phyloP scores from a whole-genome alignment of 1,140 invertebrate genomes.

The Eupristina koningsbergeri region DNA sequence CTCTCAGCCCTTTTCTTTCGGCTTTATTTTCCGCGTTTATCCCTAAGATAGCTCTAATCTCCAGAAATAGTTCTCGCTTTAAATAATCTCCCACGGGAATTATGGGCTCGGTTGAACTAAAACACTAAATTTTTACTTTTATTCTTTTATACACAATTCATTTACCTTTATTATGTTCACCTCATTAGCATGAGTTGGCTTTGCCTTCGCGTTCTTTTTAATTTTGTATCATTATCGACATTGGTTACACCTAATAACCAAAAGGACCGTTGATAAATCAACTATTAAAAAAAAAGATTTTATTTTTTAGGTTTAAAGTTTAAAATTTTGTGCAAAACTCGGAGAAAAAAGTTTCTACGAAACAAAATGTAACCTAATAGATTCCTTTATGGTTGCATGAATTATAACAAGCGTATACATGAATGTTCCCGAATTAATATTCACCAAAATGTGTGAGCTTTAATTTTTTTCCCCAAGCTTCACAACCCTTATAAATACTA shows the following conservation, averaged over 20 bases:
- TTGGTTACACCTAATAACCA: too few species aligned
- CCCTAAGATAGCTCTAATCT: conserved; percentile 19
- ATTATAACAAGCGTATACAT: too few species aligned
- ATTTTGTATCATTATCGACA: not conserved
- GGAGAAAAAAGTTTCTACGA: too few species aligned
- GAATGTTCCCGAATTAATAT: too few species aligned
- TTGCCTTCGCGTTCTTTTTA: not conserved
- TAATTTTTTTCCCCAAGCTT: not conserved
- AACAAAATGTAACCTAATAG: too few species aligned
- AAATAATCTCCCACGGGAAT: not conserved
- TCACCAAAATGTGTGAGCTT: too few species aligned
- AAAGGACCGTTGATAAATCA: too few species aligned
- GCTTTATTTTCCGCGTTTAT: conserved; percentile 23
- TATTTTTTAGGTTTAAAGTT: too few species aligned
- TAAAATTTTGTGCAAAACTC: too few species aligned
- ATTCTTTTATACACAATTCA: not conserved
- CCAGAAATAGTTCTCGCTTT: conserved; percentile 2
- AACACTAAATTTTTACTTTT: not conserved
- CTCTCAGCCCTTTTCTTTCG: not conserved
- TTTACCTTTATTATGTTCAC: not conserved
- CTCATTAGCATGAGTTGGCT: not conserved
- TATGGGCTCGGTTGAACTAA: not conserved
- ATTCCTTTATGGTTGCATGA: too few species aligned
- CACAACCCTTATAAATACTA: not conserved
- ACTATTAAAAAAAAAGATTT: too few species aligned